Conservation (phyloP, 2,888 invertebrate genomes). For the Scaptomyza parva region DNA sequence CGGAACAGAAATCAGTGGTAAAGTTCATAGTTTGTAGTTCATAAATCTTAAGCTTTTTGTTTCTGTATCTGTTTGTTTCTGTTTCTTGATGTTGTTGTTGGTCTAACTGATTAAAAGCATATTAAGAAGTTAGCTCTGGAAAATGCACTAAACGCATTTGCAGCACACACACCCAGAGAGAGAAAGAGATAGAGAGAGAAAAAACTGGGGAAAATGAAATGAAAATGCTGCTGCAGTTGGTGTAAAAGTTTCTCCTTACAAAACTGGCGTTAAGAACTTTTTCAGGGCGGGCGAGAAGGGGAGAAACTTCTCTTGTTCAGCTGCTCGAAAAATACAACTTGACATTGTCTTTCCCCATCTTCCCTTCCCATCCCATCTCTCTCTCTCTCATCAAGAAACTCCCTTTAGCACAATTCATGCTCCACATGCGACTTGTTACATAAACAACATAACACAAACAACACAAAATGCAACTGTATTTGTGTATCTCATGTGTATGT, state of each 20-base stretch:
- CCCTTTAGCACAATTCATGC: slow-evolving; percentile 19
- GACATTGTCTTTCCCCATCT: slow-evolving; percentile 46
- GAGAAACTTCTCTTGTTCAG: slow-evolving; percentile 35
- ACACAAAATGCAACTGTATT: slow-evolving; percentile 45
- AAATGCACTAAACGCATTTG: slow-evolving; percentile 61
- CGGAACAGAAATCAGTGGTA: slow-evolving; percentile 15
- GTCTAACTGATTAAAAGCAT: slow-evolving; percentile 73
- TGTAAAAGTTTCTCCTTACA: slow-evolving; percentile 38
- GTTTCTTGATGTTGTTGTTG: slow-evolving; percentile 31
- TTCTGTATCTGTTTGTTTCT: slow-evolving; percentile 26
- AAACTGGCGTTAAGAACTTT: slow-evolving; percentile 19
- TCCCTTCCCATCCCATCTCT: background rate
- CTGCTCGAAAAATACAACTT: slow-evolving; percentile 39
- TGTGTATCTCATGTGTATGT: slow-evolving; percentile 39
- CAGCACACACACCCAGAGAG: slow-evolving; percentile 26
- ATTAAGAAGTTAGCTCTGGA: slow-evolving; percentile 71
- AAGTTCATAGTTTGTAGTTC: slow-evolving; percentile 34
- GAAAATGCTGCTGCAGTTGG: slow-evolving; percentile 16
- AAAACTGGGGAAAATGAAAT: slow-evolving; percentile 31
- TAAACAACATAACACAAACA: slow-evolving; percentile 28
- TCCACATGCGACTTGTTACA: slow-evolving; percentile 50
- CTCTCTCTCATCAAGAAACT: too few species aligned
- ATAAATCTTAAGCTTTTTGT: slow-evolving; percentile 43
- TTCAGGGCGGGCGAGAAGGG: too few species aligned
- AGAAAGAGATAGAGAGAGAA: too few species aligned